Percentiles rank a stretch among this genome's conserved stretches.
Evolutionary conservation across 2,113 vertebrate genomes (phyloP).

Genomic region (Chionomys nivalis): DNA sequence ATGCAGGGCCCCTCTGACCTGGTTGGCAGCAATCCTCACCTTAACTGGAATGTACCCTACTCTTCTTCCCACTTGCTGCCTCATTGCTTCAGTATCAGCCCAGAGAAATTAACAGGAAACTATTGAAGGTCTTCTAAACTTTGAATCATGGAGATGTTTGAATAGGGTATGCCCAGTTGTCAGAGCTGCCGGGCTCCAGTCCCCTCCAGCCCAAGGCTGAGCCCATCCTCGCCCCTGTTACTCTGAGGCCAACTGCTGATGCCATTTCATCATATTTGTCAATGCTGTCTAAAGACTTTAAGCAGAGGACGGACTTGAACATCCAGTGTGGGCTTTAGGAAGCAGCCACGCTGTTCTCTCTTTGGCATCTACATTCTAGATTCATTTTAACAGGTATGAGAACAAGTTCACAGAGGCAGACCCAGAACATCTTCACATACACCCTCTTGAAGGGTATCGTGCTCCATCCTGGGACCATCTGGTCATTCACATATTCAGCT

Average conservation of each 20-base stretch:
- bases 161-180: neutral
- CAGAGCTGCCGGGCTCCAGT: neutral
- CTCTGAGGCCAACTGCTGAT: neutral
- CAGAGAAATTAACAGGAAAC: neutral
- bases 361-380: too few species aligned
- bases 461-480: neutral
- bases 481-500: neutral
- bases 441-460: neutral
- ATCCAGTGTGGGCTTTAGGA: neutral
- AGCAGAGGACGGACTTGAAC: neutral
- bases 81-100: neutral
- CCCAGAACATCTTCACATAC: accelerated
- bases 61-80: neutral
- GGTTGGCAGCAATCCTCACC: neutral
- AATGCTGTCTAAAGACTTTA: neutral
- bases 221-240: neutral
- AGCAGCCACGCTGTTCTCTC: accelerated
- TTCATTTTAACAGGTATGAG: accelerated
- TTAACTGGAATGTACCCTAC: neutral
- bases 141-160: neutral
- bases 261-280: neutral
- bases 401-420: neutral
- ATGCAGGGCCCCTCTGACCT: neutral
- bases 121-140: neutral
- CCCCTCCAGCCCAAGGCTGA: neutral